Evolutionary conservation across 2,113 vertebrate species (phyloP).

Genomic region (Labeo catla): DNA sequence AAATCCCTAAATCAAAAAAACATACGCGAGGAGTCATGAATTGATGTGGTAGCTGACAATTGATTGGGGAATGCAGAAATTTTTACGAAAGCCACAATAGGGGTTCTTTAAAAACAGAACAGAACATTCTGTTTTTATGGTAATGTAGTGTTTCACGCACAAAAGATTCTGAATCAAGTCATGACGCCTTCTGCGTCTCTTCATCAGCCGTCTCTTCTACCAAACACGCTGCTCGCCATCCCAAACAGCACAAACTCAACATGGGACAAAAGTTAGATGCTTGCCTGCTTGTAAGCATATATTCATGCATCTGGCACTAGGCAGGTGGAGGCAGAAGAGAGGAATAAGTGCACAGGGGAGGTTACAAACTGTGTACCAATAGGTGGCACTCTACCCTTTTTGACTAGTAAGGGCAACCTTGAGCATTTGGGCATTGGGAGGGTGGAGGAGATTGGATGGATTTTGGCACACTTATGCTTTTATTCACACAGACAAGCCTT

Average conservation of each 20-base stretch:
- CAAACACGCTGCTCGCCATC: background rate
- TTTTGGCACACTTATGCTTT: background rate
- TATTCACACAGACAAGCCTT: background rate
- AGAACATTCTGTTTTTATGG: constrained; percentile 12
- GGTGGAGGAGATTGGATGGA: background rate
- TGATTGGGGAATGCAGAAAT: background rate
- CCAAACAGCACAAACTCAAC: background rate
- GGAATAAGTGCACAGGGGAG: constrained; percentile 21
- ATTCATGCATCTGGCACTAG: background rate
- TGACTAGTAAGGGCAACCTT: constrained; percentile 67
- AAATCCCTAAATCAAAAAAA: background rate
- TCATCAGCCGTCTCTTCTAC: background rate
- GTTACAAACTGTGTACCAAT: constrained; percentile 70
- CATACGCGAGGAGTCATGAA: background rate
- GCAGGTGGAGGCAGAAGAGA: background rate
- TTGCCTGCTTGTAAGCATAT: too few relatives aligned
- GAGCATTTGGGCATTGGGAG: constrained; percentile 23
- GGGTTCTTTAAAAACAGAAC: background rate
- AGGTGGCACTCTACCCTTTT: constrained; percentile 81
- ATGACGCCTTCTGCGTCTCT: background rate
- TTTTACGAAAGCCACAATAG: background rate
- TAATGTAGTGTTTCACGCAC: background rate
- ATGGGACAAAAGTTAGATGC: background rate
- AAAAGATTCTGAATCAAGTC: background rate
- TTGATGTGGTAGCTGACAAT: background rate